These are phyloP conservation scores for Doryteuthis pealeii DNA, from an alignment of 1,140 invertebrate species.

Conservation along the genomic window DNA sequence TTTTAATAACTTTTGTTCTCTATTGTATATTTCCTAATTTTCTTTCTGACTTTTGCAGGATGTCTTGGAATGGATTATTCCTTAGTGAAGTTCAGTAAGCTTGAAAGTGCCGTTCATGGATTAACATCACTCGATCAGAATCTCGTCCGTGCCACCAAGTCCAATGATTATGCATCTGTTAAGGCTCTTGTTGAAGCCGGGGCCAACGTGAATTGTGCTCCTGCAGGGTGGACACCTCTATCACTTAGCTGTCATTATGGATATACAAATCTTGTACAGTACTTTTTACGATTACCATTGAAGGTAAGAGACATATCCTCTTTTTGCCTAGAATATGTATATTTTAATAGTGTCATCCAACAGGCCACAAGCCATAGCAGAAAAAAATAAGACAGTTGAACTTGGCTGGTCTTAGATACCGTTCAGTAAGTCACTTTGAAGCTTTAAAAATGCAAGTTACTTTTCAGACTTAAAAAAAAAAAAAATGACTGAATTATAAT, in stretches of 20 bases:
- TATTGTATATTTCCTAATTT: too few species aligned
- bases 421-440: too few species aligned
- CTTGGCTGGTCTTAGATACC: too few species aligned
- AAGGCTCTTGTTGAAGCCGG: conserved; percentile 17
- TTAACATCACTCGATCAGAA: conserved; percentile 20
- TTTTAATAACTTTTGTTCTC: too few species aligned
- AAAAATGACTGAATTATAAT: too few species aligned
- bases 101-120: conserved; percentile 20
- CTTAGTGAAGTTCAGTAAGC: conserved; percentile 30
- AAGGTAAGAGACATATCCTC: not conserved
- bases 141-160: conserved; percentile 19
- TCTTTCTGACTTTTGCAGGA: not conserved
- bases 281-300: conserved; percentile 16
- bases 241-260: conserved; percentile 28
- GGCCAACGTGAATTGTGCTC: conserved; percentile 17
- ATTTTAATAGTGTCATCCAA: too few species aligned
- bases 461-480: too few species aligned
- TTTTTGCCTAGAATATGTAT: too few species aligned
- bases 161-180: conserved; percentile 17
- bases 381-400: too few species aligned
- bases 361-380: too few species aligned
- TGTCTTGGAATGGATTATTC: conserved; percentile 6
- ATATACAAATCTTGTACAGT: conserved; percentile 20
- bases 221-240: conserved; percentile 28
- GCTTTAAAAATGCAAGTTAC: too few species aligned